Evolutionary conservation across 2,888 invertebrate species (phyloP).

Genomic region (Macroteleia sp.): DNA sequence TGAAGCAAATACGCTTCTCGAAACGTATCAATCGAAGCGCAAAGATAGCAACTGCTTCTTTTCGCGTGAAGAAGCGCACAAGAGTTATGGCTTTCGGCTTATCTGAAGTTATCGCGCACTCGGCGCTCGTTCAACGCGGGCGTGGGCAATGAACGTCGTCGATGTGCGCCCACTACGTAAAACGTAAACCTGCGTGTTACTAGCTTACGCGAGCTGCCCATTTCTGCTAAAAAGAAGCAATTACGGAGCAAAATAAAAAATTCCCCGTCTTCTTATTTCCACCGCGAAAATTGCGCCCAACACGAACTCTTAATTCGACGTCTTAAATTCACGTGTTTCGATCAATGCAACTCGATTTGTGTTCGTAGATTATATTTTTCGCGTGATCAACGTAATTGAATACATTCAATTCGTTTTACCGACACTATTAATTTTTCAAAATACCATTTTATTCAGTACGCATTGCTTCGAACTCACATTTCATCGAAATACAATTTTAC

Average conservation of each 20-base stretch:
- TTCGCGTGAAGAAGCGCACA: conserved; percentile 2
- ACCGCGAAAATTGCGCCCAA: conserved; percentile 6
- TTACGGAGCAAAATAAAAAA: conserved; percentile 17
- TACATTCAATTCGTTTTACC: too few relatives aligned
- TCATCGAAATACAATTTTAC: too few relatives aligned
- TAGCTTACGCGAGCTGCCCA: conserved; percentile 21
- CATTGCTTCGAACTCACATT: too few relatives aligned
- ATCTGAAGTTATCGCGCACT: conserved; percentile 28
- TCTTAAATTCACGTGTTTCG: conserved; percentile 3
- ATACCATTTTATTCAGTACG: too few relatives aligned
- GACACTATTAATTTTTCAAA: too few relatives aligned
- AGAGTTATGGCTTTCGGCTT: conserved; percentile 33
- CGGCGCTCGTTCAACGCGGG: conserved; percentile 10
- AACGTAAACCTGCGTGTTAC: conserved; percentile 14
- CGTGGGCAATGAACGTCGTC: conserved; percentile 8
- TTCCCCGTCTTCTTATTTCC: conserved; percentile 4
- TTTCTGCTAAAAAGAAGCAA: conserved; percentile 23
- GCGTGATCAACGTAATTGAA: too few relatives aligned
- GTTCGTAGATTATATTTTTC: too few relatives aligned
- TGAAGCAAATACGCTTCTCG: conserved; percentile 2
- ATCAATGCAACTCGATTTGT: too few relatives aligned
- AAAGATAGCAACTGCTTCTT: conserved; percentile 21
- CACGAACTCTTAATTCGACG: neutral
- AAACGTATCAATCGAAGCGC: conserved; percentile 39
- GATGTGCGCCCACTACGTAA: too few relatives aligned